These are phyloP conservation scores for Lytechinus pictus DNA, from an alignment of 35 echinoderm and acorn worm species.

Conservation along the genomic window DNA sequence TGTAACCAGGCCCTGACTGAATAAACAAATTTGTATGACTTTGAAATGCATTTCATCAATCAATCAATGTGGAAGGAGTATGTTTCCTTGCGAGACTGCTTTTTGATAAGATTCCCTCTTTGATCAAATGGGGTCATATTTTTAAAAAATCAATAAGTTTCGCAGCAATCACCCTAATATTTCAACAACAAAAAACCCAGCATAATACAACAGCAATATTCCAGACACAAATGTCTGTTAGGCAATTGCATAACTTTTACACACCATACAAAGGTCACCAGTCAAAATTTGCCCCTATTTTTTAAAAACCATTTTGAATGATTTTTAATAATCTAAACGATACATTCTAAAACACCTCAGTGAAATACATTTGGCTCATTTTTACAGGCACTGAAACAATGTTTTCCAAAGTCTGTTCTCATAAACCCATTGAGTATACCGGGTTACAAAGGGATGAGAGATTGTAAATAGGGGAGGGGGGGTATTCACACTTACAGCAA, in stretches of 20 bases:
- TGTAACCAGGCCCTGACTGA: no score
- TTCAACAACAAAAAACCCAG: not conserved
- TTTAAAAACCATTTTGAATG: not conserved
- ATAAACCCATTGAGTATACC: not conserved
- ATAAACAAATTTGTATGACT: no score
- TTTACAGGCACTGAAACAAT: not conserved
- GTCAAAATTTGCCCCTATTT: not conserved
- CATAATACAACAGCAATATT: not conserved
- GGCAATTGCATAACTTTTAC: not conserved
- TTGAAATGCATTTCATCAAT: no score
- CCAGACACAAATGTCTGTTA: not conserved
- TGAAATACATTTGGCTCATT: not conserved
- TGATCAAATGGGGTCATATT: not conserved
- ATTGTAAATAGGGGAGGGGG: not conserved
- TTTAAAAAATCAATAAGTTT: not conserved
- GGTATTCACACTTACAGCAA: slow-evolving; percentile 74
- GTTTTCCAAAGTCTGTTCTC: not conserved
- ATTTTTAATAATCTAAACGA: not conserved
- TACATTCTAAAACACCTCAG: not conserved
- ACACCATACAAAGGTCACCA: not conserved
- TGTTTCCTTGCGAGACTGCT: not conserved
- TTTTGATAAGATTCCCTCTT: not conserved
- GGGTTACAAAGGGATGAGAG: not conserved
- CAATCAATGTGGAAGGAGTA: no score
- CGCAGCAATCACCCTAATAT: not conserved